Base-by-base conservation (phyloP, 2,113 vertebrate genomes). In the Capra hircus region DNA sequence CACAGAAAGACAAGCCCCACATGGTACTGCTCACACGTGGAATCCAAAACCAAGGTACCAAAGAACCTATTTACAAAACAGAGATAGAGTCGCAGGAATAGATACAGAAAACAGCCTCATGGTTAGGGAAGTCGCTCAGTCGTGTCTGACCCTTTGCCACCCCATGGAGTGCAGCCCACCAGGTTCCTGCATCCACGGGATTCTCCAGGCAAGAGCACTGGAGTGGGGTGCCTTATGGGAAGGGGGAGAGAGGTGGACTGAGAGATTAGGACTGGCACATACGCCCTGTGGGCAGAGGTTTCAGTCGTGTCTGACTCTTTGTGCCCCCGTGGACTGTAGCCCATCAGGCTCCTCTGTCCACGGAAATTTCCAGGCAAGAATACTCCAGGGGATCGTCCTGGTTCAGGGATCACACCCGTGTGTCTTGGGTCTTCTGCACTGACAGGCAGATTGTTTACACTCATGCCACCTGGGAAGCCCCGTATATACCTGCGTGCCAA, bases 401-500 rank as follows among this genome's bases (percentile, higher is more conserved):
- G 25, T 7, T 40, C 36, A 13, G 21, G 67, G 21, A 25, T 40
- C 10, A 40, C 6, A 25, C 21, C 21, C 5, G 1, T 1, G 2
- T 3, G 10, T 25, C 36, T 40, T 6, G 36, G 3, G 71, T 43
- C 71, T 40, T 13, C 36, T 43, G 71, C 21, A 2, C 6, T 25
- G 71, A 25, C 71, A 6, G 67, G 71, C 19, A 40, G 21, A 43
- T 13, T 43, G n/a, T 3, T 25, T 7, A 6, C 36, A 25, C 36
- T 13, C 0, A 6, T 25, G 71, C 36, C 36, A 6, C 2, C 36
- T 40, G 36, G 5, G 11, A 40, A 74, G 67, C 67, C 67, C 36
- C 11, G 6, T 13, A 40, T 2, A 13, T 0, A 2, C n/a, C 0
- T 2, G 64, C 4, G 1, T 4, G 64, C 64, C 5, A 2, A 36